Evolutionary conservation across 2,888 invertebrate species (phyloP), one percentile per base, ranked within the genome.

Genomic region (Ypsolopha sequella): DNA sequence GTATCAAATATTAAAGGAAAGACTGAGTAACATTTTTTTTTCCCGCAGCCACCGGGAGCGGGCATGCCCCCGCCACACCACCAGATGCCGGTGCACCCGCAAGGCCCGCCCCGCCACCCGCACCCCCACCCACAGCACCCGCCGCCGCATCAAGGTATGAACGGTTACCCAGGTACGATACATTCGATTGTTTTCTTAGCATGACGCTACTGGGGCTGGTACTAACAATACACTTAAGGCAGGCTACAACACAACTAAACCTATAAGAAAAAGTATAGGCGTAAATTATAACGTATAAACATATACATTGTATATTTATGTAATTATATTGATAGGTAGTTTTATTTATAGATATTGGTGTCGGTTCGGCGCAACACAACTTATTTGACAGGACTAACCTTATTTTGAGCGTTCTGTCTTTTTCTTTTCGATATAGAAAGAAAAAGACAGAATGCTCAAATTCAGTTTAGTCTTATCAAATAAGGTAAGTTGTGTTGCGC

Each of bases 141-240:
- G 1, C 76, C 81, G 11, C 84, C 84, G 57, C 85, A 85, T 57
- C 80, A 84, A 65, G 85, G 85, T 81, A 50, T 62, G 62, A 61
- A 62, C 49, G 62, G 62, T 50, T 63, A 62, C 61, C 60, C 59
- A 67, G 59, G 59, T 62, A 58, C 55, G 60, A 24, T 48, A 1
- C 44, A 14, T 35, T 45, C 13, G 13, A 24, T 24, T 24, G 24
- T 44, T 7, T 51, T 48, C 48, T 54, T 50, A 36, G 56, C 58
- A 58, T 56, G 55, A 13, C 24, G 33, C 8, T 7, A 46, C 39
- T 10, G 46, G 13, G 13, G 14, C 14, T 33, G 43, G 39, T 41
- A 24, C 13, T 41, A 14, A 49, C 9, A n/a, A n/a, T 48, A 8
- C 9, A 6, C 10, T 36, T 9, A 33, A 38, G 38, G 8, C 38